Conservation (phyloP, 2,113 vertebrate genomes). For the Henicopernis longicauda region DNA sequence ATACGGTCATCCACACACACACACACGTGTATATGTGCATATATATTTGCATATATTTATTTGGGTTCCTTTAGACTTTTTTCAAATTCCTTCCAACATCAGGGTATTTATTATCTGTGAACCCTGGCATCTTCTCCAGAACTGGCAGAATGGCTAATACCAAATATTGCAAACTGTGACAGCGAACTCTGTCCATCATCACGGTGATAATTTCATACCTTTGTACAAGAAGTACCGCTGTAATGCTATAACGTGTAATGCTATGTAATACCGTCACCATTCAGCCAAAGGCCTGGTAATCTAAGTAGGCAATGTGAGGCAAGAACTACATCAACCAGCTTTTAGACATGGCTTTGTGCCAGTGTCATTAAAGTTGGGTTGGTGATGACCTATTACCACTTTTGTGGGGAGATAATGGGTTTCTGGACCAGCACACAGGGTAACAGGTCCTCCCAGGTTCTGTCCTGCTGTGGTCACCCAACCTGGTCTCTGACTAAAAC, state of each 20-base stretch:
- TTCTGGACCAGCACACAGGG: neutral
- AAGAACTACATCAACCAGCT: neutral
- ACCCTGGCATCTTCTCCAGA: neutral
- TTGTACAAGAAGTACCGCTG: neutral
- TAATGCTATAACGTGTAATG: neutral
- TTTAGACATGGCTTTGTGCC: neutral
- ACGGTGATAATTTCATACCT: no score
- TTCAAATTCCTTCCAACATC: neutral
- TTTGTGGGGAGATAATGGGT: neutral
- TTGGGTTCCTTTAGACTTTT: neutral
- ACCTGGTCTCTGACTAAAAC: neutral
- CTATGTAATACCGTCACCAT: no score
- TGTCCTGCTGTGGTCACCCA: neutral
- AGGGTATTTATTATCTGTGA: neutral
- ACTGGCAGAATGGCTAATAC: neutral
- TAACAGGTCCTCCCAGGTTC: neutral
- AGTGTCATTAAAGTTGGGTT: neutral
- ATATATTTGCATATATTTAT: neutral
- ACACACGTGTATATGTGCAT: rapidly evolving
- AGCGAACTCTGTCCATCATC: neutral
- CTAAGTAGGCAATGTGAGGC: neutral
- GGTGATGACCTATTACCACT: neutral
- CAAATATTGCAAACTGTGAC: no score
- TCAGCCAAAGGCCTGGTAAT: neutral
- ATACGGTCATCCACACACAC: no score